phyloP scores from a whole-genome alignment of 2,888 invertebrate genomes.

The Heliconius charithonia region DNA sequence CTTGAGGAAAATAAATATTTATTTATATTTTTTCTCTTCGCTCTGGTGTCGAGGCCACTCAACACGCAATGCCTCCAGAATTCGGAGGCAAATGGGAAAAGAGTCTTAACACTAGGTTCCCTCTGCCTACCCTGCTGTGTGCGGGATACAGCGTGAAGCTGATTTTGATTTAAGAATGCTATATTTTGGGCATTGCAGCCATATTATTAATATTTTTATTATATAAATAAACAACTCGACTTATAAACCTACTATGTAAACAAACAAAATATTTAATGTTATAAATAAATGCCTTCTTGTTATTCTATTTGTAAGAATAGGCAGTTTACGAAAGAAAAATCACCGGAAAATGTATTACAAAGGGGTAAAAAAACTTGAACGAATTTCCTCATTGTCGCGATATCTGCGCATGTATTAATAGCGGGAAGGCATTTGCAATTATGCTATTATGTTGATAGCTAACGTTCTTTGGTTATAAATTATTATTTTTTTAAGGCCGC shows the following conservation, averaged over 20 bases:
- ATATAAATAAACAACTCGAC: background rate
- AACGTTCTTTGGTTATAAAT: constrained; percentile 25
- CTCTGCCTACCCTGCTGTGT: too few species aligned
- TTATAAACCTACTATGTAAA: background rate
- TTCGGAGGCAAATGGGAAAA: too few species aligned
- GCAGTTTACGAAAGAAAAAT: constrained; percentile 14
- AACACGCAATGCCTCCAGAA: too few species aligned
- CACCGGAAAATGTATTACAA: constrained; percentile 34
- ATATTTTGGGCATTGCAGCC: background rate
- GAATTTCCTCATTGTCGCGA: constrained; percentile 43
- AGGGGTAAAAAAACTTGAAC: constrained; percentile 37
- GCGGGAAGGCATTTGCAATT: constrained; percentile 39
- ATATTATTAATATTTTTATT: background rate
- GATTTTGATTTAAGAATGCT: background rate
- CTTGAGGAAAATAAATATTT: too few species aligned
- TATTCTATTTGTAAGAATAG: constrained; percentile 6
- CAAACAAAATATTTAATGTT: background rate
- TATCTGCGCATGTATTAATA: constrained; percentile 38
- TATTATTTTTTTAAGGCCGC: background rate
- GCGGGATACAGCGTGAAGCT: too few species aligned
- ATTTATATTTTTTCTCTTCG: too few species aligned
- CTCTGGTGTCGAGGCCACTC: too few species aligned
- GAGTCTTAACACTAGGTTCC: too few species aligned
- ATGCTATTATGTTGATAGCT: constrained; percentile 33
- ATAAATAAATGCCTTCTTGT: background rate